Evolutionary conservation across 2,888 invertebrate genomes (phyloP).

Genomic region (Conus canariensis): DNA sequence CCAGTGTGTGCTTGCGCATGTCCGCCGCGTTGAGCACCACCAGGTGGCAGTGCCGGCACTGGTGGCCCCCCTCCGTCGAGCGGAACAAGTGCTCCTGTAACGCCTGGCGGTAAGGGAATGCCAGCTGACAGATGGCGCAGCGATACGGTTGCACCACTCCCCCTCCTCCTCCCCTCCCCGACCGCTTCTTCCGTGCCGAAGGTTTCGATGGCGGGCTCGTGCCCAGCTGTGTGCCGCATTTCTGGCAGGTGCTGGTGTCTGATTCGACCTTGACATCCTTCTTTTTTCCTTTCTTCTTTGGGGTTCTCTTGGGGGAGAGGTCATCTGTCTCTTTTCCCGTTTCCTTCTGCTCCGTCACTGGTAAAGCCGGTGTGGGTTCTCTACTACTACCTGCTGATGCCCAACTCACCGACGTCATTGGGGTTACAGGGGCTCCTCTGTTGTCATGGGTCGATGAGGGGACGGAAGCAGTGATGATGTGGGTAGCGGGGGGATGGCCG

Average conservation of each 20-base stretch:
- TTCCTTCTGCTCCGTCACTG: too few relatives aligned
- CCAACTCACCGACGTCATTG: background rate
- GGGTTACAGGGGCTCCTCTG: background rate
- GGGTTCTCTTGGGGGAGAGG: background rate
- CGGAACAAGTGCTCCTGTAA: conserved; percentile 21
- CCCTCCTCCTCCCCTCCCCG: background rate
- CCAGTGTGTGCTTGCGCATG: conserved; percentile 1
- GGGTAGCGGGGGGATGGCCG: background rate
- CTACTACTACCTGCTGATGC: background rate
- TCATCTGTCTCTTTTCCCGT: background rate
- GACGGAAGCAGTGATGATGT: background rate
- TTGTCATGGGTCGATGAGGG: background rate
- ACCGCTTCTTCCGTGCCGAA: background rate
- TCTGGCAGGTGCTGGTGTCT: background rate
- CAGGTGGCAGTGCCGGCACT: conserved; percentile 23
- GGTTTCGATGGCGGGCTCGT: background rate
- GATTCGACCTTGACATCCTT: background rate
- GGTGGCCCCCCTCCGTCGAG: background rate
- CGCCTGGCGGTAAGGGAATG: conserved; percentile 25
- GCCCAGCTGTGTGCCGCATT: background rate
- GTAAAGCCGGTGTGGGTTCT: too few relatives aligned
- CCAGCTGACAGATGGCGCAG: conserved; percentile 15
- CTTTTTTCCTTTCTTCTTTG: background rate
- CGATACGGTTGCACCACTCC: background rate
- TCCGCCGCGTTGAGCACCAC: conserved; percentile 28